Percentiles rank a stretch among this genome's conserved stretches.
Conservation (phyloP, 2,797 vertebrate genomes). For the Falco peregrinus region DNA sequence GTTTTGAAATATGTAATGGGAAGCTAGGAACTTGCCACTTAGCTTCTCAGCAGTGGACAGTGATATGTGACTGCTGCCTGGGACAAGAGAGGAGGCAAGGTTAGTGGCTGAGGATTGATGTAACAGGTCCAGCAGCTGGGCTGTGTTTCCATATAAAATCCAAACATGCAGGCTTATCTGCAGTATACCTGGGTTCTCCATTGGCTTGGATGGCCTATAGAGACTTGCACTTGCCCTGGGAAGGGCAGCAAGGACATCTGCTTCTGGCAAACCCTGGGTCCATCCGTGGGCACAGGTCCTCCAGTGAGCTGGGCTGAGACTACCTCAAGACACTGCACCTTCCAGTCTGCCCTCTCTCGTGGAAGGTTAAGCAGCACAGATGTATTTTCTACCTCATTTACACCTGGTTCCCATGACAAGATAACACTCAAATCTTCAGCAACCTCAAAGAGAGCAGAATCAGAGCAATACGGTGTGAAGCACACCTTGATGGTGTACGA, state of each 20-base stretch:
- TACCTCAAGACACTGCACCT: fast-evolving
- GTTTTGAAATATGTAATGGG: background rate
- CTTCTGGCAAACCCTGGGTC: fast-evolving
- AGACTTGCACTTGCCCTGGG: background rate
- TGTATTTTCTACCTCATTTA: background rate
- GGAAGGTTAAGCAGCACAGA: background rate
- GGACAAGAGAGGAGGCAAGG: background rate
- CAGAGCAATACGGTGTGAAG: fast-evolving
- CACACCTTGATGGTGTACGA: fast-evolving
- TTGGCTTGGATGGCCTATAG: background rate
- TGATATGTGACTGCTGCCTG: background rate
- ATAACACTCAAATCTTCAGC: background rate
- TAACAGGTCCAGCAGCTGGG: background rate
- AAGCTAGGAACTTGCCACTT: background rate
- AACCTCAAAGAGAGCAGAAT: background rate
- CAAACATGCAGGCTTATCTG: fast-evolving
- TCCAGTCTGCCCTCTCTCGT: background rate
- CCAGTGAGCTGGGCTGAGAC: background rate
- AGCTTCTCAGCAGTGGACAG: background rate
- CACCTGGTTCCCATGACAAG: background rate
- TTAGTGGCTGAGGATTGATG: background rate
- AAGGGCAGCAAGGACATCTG: background rate
- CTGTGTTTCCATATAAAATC: background rate
- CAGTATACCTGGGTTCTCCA: background rate
- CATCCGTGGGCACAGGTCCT: background rate